phyloP scores from a whole-genome alignment of 2,797 vertebrate species.

The Adelosebastes latens region DNA sequence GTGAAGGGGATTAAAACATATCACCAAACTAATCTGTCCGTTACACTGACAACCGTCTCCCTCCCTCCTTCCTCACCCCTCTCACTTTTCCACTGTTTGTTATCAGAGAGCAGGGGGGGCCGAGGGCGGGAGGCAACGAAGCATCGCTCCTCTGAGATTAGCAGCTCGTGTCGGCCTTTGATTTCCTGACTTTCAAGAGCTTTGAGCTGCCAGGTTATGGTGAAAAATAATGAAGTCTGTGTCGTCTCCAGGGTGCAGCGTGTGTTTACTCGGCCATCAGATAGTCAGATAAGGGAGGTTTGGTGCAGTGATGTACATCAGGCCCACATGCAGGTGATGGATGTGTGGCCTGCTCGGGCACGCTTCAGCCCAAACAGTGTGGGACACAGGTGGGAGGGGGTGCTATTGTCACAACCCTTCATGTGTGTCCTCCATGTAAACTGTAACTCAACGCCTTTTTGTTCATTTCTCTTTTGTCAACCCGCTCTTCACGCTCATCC shows the following conservation, averaged over 20 bases:
- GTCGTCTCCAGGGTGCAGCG: background rate
- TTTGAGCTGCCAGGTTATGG: background rate
- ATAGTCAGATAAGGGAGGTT: slow-evolving; percentile 22
- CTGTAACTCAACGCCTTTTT: slow-evolving; percentile 54
- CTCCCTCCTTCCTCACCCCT: background rate
- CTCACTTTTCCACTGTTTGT: slow-evolving; percentile 56
- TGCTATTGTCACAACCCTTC: slow-evolving; percentile 49
- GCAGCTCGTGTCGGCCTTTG: slow-evolving; percentile 42
- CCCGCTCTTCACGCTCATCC: slow-evolving; percentile 4
- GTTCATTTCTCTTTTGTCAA: slow-evolving; percentile 11
- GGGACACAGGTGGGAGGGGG: slow-evolving; percentile 10
- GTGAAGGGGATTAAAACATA: slow-evolving; percentile 66
- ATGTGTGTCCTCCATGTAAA: slow-evolving; percentile 57
- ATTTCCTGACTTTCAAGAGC: slow-evolving; percentile 32
- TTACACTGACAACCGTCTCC: slow-evolving; percentile 34
- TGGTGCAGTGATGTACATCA: slow-evolving; percentile 1
- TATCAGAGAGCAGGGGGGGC: slow-evolving; percentile 27
- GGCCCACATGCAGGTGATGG: slow-evolving; percentile 22
- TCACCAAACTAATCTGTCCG: slow-evolving; percentile 61
- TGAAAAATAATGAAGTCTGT: background rate
- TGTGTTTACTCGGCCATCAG: background rate
- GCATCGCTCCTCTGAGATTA: slow-evolving; percentile 43
- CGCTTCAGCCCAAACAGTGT: slow-evolving; percentile 9
- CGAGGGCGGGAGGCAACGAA: slow-evolving; percentile 18
- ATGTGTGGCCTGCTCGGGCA: slow-evolving; percentile 36